These are phyloP conservation scores for Drosophila trapezifrons DNA, from an alignment of 1,140 invertebrate genomes.

Conservation along the genomic window DNA sequence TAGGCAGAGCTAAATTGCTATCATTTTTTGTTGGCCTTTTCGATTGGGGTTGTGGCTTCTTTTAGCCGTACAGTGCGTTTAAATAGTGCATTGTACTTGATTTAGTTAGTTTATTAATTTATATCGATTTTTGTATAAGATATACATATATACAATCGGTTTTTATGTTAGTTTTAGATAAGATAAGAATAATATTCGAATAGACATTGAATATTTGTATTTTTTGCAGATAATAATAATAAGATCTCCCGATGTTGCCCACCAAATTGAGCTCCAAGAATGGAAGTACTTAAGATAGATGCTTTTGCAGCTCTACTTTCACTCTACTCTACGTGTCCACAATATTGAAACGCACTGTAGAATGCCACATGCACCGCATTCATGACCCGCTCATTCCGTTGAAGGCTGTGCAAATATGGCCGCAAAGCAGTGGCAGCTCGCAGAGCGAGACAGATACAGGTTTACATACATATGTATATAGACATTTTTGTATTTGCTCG, in stretches of 20 bases:
- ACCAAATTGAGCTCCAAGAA: too few relatives aligned
- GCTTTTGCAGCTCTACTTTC: not conserved
- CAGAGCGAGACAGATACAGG: slow-evolving; percentile 15
- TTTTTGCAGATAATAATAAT: too few relatives aligned
- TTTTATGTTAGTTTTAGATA: too few relatives aligned
- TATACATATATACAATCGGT: too few relatives aligned
- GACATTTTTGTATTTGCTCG: slow-evolving; percentile 52
- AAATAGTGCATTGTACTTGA: too few relatives aligned
- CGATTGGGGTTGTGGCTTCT: slow-evolving; percentile 32
- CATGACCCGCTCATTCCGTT: slow-evolving; percentile 18
- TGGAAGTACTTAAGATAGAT: too few relatives aligned
- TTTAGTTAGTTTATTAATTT: not conserved
- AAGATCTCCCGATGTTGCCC: too few relatives aligned
- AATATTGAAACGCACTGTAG: slow-evolving; percentile 19
- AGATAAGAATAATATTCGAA: too few relatives aligned
- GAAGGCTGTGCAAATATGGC: slow-evolving; percentile 56
- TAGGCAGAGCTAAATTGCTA: slow-evolving; percentile 50
- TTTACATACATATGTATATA: slow-evolving; percentile 26
- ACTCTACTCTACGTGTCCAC: too few relatives aligned
- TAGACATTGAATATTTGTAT: too few relatives aligned
- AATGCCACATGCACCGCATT: slow-evolving; percentile 17
- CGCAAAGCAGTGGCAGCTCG: slow-evolving; percentile 33
- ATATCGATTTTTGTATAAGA: too few relatives aligned
- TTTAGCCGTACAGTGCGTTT: slow-evolving; percentile 11
- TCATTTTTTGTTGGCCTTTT: slow-evolving; percentile 43